These are phyloP conservation scores for Simalia tracyae DNA, from an alignment of 2,797 vertebrate genomes.

Conservation along the genomic window DNA sequence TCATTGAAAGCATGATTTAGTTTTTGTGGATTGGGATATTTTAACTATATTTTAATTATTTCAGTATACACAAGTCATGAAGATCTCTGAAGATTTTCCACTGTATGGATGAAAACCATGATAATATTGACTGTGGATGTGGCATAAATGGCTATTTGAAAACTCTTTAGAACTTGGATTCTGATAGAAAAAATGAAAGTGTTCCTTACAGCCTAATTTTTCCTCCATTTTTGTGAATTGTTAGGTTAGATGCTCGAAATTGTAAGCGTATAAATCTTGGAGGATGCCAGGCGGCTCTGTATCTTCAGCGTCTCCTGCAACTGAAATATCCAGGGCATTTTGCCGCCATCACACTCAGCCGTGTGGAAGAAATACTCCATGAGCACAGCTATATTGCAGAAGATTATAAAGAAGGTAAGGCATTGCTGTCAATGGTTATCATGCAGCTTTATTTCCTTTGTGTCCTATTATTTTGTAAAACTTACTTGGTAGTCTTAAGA, in stretches of 20 bases:
- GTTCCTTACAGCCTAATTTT: rapidly evolving
- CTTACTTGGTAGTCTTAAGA: not conserved
- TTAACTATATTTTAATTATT: not conserved
- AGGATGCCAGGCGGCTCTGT: conserved; percentile 87
- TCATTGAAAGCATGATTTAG: not conserved
- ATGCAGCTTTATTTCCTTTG: not conserved
- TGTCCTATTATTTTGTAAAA: not conserved
- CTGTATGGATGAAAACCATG: not conserved
- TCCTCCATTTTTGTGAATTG: conserved; percentile 11
- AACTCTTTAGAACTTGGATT: not conserved
- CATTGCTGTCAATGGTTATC: rapidly evolving
- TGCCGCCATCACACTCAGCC: conserved; percentile 88
- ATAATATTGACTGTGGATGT: not conserved
- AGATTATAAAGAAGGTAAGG: conserved; percentile 88
- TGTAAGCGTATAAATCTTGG: conserved; percentile 95
- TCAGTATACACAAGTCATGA: not conserved
- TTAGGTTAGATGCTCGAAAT: conserved; percentile 89
- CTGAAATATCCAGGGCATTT: conserved; percentile 94
- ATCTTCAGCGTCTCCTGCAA: conserved; percentile 94
- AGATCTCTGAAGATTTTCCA: not conserved
- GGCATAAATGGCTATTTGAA: not conserved
- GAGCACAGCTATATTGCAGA: conserved; percentile 89
- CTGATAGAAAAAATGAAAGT: not conserved
- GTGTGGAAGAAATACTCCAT: conserved; percentile 96
- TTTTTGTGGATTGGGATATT: not conserved